A percentile compares a stretch with the other conserved stretches of the same genome.
Conservation (phyloP, 2,888 invertebrate species). For the Lissonota sp. region DNA sequence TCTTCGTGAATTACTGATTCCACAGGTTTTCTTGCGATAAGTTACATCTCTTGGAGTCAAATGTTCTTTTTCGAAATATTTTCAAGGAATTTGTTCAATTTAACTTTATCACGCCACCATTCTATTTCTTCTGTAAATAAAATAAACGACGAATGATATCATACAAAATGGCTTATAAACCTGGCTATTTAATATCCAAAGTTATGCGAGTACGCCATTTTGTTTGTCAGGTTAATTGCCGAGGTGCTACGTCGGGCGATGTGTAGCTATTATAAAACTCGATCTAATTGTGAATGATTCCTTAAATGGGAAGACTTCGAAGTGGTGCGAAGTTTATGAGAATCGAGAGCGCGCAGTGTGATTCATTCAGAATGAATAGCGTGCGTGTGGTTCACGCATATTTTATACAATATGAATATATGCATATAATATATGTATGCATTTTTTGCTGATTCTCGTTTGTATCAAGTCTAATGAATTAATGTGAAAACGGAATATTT, state of each 20-base stretch:
- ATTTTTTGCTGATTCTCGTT: too few species aligned
- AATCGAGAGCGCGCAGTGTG: constrained; percentile 59
- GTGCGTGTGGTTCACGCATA: constrained; percentile 18
- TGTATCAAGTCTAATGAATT: too few species aligned
- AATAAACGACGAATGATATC: not conserved
- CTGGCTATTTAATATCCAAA: not conserved
- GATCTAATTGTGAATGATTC: constrained; percentile 58
- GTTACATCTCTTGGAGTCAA: too few species aligned
- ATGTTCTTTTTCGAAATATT: too few species aligned
- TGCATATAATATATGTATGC: too few species aligned
- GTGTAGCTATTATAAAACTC: constrained; percentile 49
- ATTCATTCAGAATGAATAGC: constrained; percentile 59
- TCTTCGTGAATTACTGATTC: too few species aligned
- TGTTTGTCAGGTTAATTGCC: too few species aligned
- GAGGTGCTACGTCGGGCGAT: constrained; percentile 5
- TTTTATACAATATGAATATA: constrained; percentile 1
- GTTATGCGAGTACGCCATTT: not conserved
- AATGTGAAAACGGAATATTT: too few species aligned
- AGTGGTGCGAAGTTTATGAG: constrained; percentile 34
- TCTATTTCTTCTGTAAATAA: constrained; percentile 21
- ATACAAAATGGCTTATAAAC: not conserved
- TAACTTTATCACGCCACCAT: too few species aligned
- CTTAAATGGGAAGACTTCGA: constrained; percentile 54
- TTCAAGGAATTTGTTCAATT: too few species aligned
- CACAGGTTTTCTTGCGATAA: too few species aligned